These are phyloP conservation scores for Apeira syringaria DNA, from an alignment of 2,888 invertebrate genomes.

Conservation along the genomic window DNA sequence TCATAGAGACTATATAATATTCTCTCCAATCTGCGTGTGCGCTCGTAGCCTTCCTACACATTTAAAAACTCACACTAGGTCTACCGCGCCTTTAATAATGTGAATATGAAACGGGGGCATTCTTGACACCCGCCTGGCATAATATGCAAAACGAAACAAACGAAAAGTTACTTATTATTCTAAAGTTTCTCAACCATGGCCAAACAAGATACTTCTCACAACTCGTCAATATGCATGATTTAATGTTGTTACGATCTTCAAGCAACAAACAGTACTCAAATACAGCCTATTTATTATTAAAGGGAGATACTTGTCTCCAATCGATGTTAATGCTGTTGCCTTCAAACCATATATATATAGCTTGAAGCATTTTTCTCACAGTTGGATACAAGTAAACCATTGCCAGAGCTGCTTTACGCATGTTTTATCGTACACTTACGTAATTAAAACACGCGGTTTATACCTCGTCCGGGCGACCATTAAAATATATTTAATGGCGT, in stretches of 20 bases:
- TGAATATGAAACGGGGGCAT: no score
- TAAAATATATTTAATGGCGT: constrained; percentile 58
- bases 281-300: constrained; percentile 3
- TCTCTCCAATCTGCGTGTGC: no score
- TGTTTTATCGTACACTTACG: constrained; percentile 52
- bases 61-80: no score
- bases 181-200: constrained; percentile 1
- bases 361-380: constrained; percentile 38
- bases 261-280: neutral
- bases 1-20: no score
- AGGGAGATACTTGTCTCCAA: constrained; percentile 1
- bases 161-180: no score
- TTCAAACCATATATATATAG: constrained; percentile 13
- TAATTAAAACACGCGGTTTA: constrained; percentile 53
- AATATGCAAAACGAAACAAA: no score
- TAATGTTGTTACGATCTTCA: constrained; percentile 4
- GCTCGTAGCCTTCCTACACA: no score
- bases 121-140: no score
- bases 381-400: constrained; percentile 35
- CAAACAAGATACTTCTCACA: constrained; percentile 4
- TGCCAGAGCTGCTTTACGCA: constrained; percentile 37
- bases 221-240: constrained; percentile 14
- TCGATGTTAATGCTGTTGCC: constrained; percentile 24
- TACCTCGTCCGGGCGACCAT: constrained; percentile 45
- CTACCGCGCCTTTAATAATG: no score